A percentile compares a stretch with the other conserved stretches of the same genome.
These are phyloP conservation scores for Ophiodon elongatus DNA, from an alignment of 2,113 vertebrate genomes.

Conservation along the genomic window DNA sequence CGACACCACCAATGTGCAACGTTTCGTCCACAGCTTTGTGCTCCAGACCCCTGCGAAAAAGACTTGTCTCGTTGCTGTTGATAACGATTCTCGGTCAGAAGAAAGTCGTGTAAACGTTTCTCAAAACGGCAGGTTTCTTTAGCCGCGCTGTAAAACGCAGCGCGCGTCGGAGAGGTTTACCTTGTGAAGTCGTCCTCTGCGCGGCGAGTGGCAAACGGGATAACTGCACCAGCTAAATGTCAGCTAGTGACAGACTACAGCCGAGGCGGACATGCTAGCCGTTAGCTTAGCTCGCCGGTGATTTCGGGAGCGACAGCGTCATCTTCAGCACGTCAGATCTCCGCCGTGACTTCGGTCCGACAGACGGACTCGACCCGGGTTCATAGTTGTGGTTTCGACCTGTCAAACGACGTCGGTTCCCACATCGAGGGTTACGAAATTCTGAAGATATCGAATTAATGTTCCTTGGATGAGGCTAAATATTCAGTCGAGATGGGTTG, in stretches of 20 bases:
- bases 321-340: constrained; percentile 74
- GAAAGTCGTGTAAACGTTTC: constrained; percentile 39
- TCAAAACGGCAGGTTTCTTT: constrained; percentile 23
- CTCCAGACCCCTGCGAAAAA: constrained; percentile 63
- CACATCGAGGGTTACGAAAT: constrained; percentile 45
- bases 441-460: constrained; percentile 79
- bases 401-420: constrained; percentile 45
- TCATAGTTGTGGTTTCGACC: constrained; percentile 63
- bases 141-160: constrained; percentile 4
- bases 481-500: constrained; percentile 86
- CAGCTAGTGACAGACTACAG: constrained; percentile 75
- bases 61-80: constrained; percentile 60
- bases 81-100: constrained; percentile 68
- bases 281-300: constrained; percentile 82
- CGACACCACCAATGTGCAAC: constrained; percentile 37
- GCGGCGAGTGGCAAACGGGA: constrained; percentile 56
- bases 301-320: constrained; percentile 82
- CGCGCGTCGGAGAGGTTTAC: constrained; percentile 58
- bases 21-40: constrained; percentile 61
- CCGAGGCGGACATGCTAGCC: constrained; percentile 80
- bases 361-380: constrained; percentile 45
- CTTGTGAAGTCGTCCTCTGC: constrained; percentile 63
- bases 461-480: constrained; percentile 81
- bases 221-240: constrained; percentile 68
- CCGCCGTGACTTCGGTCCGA: constrained; percentile 55